A percentile compares a stretch with the other conserved stretches of the same genome.
These are phyloP conservation scores for Oncorhynchus mykiss DNA, from an alignment of 2,113 vertebrate genomes.

Conservation along the genomic window DNA sequence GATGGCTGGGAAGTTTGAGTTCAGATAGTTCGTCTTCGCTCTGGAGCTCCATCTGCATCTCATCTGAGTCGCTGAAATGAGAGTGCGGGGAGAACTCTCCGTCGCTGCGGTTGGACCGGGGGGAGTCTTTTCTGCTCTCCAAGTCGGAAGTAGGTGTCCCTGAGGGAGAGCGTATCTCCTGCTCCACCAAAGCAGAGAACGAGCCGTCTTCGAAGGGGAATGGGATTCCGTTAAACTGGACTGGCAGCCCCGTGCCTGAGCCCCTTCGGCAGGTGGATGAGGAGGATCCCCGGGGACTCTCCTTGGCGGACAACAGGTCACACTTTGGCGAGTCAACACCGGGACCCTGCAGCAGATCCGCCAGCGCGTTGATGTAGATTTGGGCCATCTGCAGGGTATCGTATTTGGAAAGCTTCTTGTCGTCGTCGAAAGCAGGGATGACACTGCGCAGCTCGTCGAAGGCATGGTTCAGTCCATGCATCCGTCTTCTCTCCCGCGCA, in stretches of 20 bases:
- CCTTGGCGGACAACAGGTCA: conserved; percentile 54
- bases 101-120: conserved; percentile 88
- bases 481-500: conserved; percentile 88
- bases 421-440: conserved; percentile 94
- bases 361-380: conserved; percentile 95
- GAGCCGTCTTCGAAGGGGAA: conserved; percentile 79
- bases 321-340: conserved; percentile 60
- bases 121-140: conserved; percentile 83
- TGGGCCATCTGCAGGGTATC: conserved; percentile 98
- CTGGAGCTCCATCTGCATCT: conserved; percentile 78
- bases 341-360: conserved; percentile 83
- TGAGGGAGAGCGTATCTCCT: conserved; percentile 67
- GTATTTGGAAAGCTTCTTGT: conserved; percentile 97
- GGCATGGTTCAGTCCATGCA: conserved; percentile 95
- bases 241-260: conserved; percentile 65
- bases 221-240: conserved; percentile 76
- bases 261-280: conserved; percentile 52
- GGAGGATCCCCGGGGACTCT: conserved; percentile 52
- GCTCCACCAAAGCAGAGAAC: conserved; percentile 75
- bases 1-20: conserved; percentile 64
- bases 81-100: conserved; percentile 95
- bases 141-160: conserved; percentile 63
- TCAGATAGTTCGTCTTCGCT: conserved; percentile 79
- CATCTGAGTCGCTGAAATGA: conserved; percentile 97
- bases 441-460: conserved; percentile 95